Evolutionary conservation across 2,113 vertebrate species (phyloP).

Genomic region (Daphoenositta chrysoptera): DNA sequence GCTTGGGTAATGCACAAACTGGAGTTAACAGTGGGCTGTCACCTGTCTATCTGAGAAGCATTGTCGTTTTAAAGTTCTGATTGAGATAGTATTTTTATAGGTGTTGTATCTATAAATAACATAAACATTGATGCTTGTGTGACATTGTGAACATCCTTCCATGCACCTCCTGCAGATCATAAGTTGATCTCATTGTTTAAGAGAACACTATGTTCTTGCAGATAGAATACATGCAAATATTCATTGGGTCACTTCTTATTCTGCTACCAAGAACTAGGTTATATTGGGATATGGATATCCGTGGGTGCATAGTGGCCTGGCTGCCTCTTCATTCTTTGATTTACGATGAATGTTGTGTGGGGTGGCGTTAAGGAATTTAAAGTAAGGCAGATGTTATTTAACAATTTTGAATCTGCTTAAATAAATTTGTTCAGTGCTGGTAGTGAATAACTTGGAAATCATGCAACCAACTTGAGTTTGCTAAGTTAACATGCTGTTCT

Average conservation of each 20-base stretch:
- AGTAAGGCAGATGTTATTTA: not conserved
- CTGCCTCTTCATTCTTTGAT: not conserved
- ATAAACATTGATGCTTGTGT: not conserved
- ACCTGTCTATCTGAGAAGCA: not conserved
- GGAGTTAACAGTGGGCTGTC: not conserved
- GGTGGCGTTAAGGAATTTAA: not conserved
- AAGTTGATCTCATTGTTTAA: not conserved
- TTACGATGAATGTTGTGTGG: not conserved
- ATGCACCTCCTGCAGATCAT: not conserved
- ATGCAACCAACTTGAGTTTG: not conserved
- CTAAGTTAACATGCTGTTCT: not conserved
- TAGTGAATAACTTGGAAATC: not conserved
- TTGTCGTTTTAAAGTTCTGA: not conserved
- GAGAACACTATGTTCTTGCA: not conserved
- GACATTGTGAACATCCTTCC: not conserved
- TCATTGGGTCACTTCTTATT: not conserved
- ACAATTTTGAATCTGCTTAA: not conserved
- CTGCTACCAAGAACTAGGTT: not conserved
- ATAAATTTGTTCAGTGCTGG: not conserved
- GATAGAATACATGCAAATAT: not conserved
- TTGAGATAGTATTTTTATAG: not conserved
- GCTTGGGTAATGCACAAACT: not conserved
- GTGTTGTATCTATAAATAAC: not conserved
- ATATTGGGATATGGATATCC: not conserved
- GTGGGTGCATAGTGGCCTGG: not conserved